Base-by-base conservation (phyloP, 2,113 vertebrate species). In the Mirza zaza region DNA sequence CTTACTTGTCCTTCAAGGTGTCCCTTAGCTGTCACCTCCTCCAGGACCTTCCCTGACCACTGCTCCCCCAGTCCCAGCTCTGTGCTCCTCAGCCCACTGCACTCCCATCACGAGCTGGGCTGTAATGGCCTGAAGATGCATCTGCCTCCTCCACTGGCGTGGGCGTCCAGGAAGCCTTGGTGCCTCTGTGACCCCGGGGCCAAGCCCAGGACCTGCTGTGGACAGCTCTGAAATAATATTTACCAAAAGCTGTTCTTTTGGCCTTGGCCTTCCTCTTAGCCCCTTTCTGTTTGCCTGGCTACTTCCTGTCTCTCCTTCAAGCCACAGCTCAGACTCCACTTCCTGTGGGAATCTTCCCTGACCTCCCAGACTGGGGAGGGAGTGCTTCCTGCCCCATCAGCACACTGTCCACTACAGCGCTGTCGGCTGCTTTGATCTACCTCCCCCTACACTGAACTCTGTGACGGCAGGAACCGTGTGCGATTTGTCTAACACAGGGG, bases 301-400 rank as follows among this genome's bases (percentile, higher is more conserved):
- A 59, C 50, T 91, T 95, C 92, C 52, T 92, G 87, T 55, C 45
- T 84, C 23, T 76, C 83, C 34, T 90, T n/a, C n/a, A n/a, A n/a
- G n/a, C n/a, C n/a, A n/a, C n/a, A n/a, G n/a, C n/a, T n/a, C n/a
- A n/a, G n/a, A n/a, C n/a, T n/a, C n/a, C n/a, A n/a, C n/a, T n/a
- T n/a, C n/a, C n/a, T n/a, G n/a, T n/a, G n/a, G n/a, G n/a, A n/a
- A n/a, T 45, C 36, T 50, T 61, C 63, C 34, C 32, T 79, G 91
- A 84, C 50, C 48, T 81, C 61, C 71, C 75, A 82, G 91, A 25
- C 59, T 14, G 25, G 4, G 73, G n/a, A 70, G 73, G 57, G 32
- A 39, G 5, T 23, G 14, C 11, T 50, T n/a, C 91, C 68, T 84
- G 87, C 13, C 36, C 18, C 11, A 11, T 20, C 25, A 36, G 29